A percentile compares a stretch with the other conserved stretches of the same genome.
Conservation (phyloP, 2,113 vertebrate species). For the Perca flavescens region DNA sequence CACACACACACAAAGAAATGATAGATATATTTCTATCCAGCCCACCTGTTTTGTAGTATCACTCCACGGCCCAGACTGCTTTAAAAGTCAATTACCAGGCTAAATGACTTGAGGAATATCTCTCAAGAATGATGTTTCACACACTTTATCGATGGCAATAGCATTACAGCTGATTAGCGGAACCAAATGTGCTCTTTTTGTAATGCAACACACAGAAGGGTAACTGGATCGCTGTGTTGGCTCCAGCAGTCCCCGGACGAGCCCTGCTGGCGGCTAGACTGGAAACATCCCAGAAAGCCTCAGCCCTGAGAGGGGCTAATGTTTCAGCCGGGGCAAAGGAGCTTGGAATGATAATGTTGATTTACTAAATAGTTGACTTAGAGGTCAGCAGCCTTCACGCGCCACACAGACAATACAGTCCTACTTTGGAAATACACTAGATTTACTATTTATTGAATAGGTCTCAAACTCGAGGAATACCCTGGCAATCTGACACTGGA, state of each 20-base stretch:
- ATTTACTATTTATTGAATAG: conserved; percentile 77
- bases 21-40: conserved; percentile 77
- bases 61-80: conserved; percentile 80
- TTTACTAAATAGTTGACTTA: conserved; percentile 82
- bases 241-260: conserved; percentile 79
- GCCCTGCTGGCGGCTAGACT: conserved; percentile 79
- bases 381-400: conserved; percentile 80
- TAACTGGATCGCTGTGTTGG: conserved; percentile 83
- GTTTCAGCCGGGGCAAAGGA: conserved; percentile 84
- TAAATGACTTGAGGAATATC: conserved; percentile 82
- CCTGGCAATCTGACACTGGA: conserved; percentile 58
- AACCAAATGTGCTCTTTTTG: conserved; percentile 88
- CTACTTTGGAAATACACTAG: conserved; percentile 65
- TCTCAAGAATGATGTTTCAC: conserved; percentile 85
- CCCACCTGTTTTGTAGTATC: conserved; percentile 83
- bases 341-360: conserved; percentile 84
- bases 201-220: conserved; percentile 86
- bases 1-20: conserved; percentile 66
- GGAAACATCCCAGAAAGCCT: conserved; percentile 82
- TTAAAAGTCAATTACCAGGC: conserved; percentile 85
- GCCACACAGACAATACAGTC: conserved; percentile 61
- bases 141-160: conserved; percentile 86
- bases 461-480: conserved; percentile 58
- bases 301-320: conserved; percentile 79
- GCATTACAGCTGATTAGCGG: conserved; percentile 86